Percentiles rank a stretch among this genome's conserved stretches.
phyloP scores from a whole-genome alignment of 2,113 vertebrate genomes.

The Ptilorrhoa leucosticta region DNA sequence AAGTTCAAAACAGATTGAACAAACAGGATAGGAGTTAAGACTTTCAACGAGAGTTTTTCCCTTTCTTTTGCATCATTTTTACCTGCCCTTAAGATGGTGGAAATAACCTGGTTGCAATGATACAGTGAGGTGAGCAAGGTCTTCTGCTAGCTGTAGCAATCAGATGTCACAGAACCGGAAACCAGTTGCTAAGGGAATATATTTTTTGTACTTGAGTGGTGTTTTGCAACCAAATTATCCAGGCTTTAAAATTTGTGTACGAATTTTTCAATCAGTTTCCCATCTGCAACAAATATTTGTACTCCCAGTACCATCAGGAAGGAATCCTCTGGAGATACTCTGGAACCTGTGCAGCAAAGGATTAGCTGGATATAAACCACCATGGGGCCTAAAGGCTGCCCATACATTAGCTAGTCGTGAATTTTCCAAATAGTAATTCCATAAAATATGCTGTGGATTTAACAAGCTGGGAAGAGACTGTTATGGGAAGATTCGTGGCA shows the following conservation, averaged over 20 bases:
- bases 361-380: neutral
- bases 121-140: neutral
- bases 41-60: neutral
- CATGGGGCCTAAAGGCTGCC: no score
- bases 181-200: neutral
- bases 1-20: neutral
- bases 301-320: neutral
- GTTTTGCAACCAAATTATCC: neutral
- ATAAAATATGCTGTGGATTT: no score
- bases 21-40: neutral
- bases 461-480: neutral
- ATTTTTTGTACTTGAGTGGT: neutral
- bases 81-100: neutral
- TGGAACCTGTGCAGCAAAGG: no score
- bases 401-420: fast-evolving
- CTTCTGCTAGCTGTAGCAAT: neutral
- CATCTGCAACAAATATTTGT: neutral
- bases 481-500: neutral
- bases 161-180: neutral
- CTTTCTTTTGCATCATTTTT: neutral
- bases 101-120: neutral
- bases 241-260: neutral
- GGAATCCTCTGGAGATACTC: neutral
- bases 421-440: no score
- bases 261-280: neutral